These are phyloP conservation scores for Microctenopoma lineatum DNA, from an alignment of 2,797 vertebrate species.

Conservation along the genomic window DNA sequence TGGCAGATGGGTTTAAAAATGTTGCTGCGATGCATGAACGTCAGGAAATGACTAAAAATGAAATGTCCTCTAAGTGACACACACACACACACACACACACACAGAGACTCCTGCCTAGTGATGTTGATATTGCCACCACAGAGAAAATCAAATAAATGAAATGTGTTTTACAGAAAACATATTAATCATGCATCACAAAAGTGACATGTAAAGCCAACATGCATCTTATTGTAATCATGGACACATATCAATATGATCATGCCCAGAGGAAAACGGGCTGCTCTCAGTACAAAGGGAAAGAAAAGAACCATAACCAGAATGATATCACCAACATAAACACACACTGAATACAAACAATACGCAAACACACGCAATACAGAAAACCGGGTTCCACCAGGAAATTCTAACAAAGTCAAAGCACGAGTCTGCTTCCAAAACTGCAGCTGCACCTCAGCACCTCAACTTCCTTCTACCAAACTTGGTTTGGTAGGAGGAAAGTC, in stretches of 20 bases:
- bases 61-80: conserved; percentile 31
- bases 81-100: background rate
- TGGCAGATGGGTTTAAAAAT: conserved; percentile 26
- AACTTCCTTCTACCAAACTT: too few species aligned
- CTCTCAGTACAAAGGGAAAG: too few species aligned
- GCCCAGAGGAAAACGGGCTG: too few species aligned
- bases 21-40: conserved; percentile 23
- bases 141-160: conserved; percentile 36
- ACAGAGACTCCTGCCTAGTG: conserved; percentile 25
- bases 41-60: conserved; percentile 35
- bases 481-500: too few species aligned
- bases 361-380: too few species aligned
- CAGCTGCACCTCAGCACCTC: too few species aligned
- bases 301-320: too few species aligned
- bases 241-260: background rate
- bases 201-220: conserved; percentile 38
- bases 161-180: conserved; percentile 19
- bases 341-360: too few species aligned
- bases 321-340: too few species aligned
- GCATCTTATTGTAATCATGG: conserved; percentile 14
- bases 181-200: conserved; percentile 32
- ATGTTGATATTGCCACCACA: conserved; percentile 1
- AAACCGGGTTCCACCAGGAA: too few species aligned
- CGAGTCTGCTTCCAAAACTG: too few species aligned
- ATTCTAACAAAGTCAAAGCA: too few species aligned